phyloP scores from a whole-genome alignment of 2,113 vertebrate species.

The Enhydra lutris region DNA sequence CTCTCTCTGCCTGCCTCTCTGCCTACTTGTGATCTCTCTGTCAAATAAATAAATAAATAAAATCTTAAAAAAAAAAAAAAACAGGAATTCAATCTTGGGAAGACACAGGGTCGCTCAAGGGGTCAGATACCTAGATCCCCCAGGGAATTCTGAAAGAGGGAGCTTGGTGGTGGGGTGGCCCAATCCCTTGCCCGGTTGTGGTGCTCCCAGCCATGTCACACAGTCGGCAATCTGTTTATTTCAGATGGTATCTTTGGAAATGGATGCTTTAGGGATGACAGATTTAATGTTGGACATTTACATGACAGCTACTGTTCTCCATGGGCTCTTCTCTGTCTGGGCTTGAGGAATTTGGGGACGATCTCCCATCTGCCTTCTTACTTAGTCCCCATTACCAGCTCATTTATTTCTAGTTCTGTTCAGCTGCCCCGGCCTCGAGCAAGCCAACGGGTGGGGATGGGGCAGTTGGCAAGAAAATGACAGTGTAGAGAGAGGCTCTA shows the following conservation, averaged over 20 bases:
- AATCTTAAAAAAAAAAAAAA: not conserved
- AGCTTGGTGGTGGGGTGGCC: not conserved
- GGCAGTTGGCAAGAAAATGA: not conserved
- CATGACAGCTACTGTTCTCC: too few species aligned
- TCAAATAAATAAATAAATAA: too few species aligned
- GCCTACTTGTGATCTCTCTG: too few species aligned
- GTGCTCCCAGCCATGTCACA: not conserved
- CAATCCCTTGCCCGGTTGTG: not conserved
- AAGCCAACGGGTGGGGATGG: not conserved
- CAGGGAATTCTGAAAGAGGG: not conserved
- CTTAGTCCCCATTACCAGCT: not conserved
- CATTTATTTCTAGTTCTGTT: not conserved
- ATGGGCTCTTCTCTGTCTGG: not conserved
- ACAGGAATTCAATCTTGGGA: not conserved
- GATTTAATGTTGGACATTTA: not conserved
- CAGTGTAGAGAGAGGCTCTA: not conserved
- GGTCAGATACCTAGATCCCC: not conserved
- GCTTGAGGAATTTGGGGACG: not conserved
- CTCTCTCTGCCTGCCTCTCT: too few species aligned
- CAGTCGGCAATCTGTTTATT: not conserved
- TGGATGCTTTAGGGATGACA: not conserved
- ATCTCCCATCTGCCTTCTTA: not conserved
- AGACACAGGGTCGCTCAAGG: not conserved
- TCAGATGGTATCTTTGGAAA: not conserved
- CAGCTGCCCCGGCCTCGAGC: not conserved